A percentile compares a stretch with the other conserved stretches of the same genome.
phyloP scores from a whole-genome alignment of 2,797 vertebrate genomes.

The Helicolenus hilgendorfi region DNA sequence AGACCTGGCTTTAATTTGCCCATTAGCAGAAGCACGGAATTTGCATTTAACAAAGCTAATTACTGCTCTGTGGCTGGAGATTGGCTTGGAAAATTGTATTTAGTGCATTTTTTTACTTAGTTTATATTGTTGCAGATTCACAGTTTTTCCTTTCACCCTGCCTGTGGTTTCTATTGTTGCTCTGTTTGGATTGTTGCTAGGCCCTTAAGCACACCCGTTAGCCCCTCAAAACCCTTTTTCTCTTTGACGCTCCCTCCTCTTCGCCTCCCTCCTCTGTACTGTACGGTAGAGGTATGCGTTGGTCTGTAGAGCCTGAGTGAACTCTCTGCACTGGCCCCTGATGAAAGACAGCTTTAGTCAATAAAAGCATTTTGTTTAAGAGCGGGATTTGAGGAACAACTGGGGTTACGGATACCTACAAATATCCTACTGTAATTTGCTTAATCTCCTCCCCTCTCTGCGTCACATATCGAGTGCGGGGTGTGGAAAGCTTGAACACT shows the following conservation, averaged over 20 bases:
- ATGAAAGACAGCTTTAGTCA: slow-evolving; percentile 25
- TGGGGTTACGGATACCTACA: slow-evolving; percentile 85
- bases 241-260: slow-evolving; percentile 21
- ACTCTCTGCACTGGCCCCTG: slow-evolving; percentile 21
- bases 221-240: slow-evolving; percentile 51
- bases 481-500: slow-evolving; percentile 63
- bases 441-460: slow-evolving; percentile 11
- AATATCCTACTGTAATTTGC: slow-evolving; percentile 71
- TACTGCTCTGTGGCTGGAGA: slow-evolving; percentile 32
- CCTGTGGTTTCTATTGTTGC: slow-evolving; percentile 61
- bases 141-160: slow-evolving; percentile 15
- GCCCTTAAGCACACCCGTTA: slow-evolving; percentile 45
- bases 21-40: slow-evolving; percentile 51
- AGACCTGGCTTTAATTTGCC: slow-evolving; percentile 70
- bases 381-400: slow-evolving; percentile 76
- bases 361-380: slow-evolving; percentile 50
- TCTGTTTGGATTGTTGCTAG: slow-evolving; percentile 86
- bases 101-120: too few species aligned
- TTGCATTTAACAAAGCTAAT: slow-evolving; percentile 59
- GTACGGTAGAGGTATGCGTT: slow-evolving; percentile 50
- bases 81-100: slow-evolving; percentile 3
- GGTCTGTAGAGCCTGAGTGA: slow-evolving; percentile 19
- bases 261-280: slow-evolving; percentile 14
- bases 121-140: not conserved
- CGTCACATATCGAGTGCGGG: slow-evolving; percentile 10